Evolutionary conservation across 2,888 invertebrate species (phyloP).

Genomic region (Teleogryllus oceanicus): DNA sequence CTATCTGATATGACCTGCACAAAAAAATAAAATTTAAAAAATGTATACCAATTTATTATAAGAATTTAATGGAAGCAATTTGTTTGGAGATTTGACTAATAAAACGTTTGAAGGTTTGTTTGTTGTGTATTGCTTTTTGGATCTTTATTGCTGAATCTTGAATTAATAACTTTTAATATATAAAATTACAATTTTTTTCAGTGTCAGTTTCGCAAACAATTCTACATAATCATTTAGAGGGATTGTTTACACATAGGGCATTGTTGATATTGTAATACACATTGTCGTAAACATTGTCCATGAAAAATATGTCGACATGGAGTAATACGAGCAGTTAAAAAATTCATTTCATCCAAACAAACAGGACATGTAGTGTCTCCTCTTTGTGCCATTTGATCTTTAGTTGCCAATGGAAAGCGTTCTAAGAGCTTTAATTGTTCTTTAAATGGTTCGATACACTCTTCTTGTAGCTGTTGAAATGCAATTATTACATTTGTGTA

Average conservation of each 20-base stretch:
- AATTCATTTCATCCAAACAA: slow-evolving; percentile 35
- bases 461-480: slow-evolving; percentile 28
- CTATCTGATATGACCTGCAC: too few species aligned
- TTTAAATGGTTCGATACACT: slow-evolving; percentile 35
- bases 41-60: too few species aligned
- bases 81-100: too few species aligned
- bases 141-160: too few species aligned
- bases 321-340: slow-evolving; percentile 32
- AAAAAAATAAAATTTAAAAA: too few species aligned
- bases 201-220: too few species aligned
- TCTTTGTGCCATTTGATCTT: slow-evolving; percentile 28
- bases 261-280: slow-evolving; percentile 36
- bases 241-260: slow-evolving; percentile 38
- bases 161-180: too few species aligned
- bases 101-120: too few species aligned
- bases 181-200: too few species aligned
- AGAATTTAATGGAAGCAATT: too few species aligned
- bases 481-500: slow-evolving; percentile 37
- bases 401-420: slow-evolving; percentile 31
- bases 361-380: slow-evolving; percentile 31
- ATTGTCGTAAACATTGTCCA: slow-evolving; percentile 33
- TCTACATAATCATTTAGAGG: not conserved
- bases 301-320: slow-evolving; percentile 35
- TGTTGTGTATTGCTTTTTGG: too few species aligned
- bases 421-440: slow-evolving; percentile 27